Conservation (phyloP, 2,797 vertebrate genomes). For the Myotis planiceps region DNA sequence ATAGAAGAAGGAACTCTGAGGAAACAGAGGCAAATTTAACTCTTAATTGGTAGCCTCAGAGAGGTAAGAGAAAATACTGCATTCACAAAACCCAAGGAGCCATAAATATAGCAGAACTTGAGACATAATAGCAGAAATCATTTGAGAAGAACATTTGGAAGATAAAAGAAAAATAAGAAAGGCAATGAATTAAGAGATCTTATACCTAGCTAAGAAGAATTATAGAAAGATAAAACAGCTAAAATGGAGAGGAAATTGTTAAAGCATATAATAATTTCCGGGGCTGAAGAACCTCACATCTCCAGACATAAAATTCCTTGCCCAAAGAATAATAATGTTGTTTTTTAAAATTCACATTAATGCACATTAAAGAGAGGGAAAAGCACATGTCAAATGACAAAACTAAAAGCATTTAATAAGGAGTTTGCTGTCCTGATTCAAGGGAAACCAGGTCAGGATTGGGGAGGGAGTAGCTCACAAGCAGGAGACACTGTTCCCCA, state of each 20-base stretch:
- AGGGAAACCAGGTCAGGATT: not conserved
- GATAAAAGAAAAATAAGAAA: slow-evolving; percentile 9
- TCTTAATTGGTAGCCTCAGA: slow-evolving; percentile 19
- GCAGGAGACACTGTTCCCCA: not conserved
- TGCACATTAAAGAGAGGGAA: not conserved
- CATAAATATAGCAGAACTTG: not conserved
- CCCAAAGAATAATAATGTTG: not conserved
- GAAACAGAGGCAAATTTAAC: not conserved
- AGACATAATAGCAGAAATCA: slow-evolving; percentile 15
- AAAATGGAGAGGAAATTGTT: slow-evolving; percentile 1
- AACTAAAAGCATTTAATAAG: not conserved
- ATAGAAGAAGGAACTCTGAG: not conserved
- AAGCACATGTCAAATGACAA: not conserved
- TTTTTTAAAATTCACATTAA: slow-evolving; percentile 13
- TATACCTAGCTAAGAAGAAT: not conserved
- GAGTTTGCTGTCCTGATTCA: not conserved
- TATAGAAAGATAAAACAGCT: slow-evolving; percentile 41
- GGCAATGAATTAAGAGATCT: not conserved
- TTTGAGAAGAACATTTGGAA: not conserved
- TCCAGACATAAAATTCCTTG: not conserved
- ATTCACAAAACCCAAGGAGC: not conserved
- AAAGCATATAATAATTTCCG: not conserved
- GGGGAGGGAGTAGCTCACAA: not conserved
- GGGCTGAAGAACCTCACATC: not conserved
- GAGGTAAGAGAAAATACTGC: not conserved